Evolutionary conservation across 37 sponge, comb jelly and placozoan genomes (phyloP).

Genomic region (Diacarnus erythraeanus): DNA sequence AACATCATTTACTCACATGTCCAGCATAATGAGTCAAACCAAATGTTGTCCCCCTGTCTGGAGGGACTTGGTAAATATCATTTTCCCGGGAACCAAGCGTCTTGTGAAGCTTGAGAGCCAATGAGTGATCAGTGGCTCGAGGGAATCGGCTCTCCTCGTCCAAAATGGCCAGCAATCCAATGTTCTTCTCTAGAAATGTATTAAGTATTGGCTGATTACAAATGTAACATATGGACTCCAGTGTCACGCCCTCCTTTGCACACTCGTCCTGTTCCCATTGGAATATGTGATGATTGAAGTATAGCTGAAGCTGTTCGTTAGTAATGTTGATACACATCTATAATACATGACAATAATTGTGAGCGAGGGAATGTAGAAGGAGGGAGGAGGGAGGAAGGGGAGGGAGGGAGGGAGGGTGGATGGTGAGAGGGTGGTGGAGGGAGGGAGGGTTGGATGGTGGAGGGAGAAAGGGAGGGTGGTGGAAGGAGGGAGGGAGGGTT

Average conservation of each 20-base stretch:
- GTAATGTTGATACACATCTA: conserved; percentile 83
- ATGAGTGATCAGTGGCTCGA: conserved; percentile 69
- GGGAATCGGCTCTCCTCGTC: conserved; percentile 82
- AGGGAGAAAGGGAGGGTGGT: not conserved
- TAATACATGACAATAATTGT: no score
- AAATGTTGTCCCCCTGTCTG: conserved; percentile 60
- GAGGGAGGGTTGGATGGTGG: not conserved
- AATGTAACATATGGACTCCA: conserved; percentile 45
- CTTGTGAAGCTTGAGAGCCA: conserved; percentile 64
- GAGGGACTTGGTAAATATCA: conserved; percentile 57
- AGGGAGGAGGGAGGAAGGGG: not conserved
- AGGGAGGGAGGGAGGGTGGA: not conserved
- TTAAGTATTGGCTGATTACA: conserved; percentile 66
- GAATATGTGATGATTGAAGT: conserved; percentile 91
- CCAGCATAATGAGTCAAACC: conserved; percentile 80
- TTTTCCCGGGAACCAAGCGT: conserved; percentile 11
- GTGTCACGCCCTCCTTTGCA: conserved; percentile 54
- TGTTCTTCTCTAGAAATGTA: conserved; percentile 68
- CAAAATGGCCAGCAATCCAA: conserved; percentile 68
- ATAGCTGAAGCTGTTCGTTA: conserved; percentile 86
- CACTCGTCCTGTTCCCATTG: conserved; percentile 90
- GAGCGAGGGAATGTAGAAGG: not conserved
- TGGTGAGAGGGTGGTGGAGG: not conserved
- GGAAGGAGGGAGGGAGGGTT: not conserved
- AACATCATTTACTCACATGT: conserved; percentile 47